These are phyloP conservation scores for Benitochromis conjunctus DNA, from an alignment of 2,113 vertebrate species.

Conservation along the genomic window DNA sequence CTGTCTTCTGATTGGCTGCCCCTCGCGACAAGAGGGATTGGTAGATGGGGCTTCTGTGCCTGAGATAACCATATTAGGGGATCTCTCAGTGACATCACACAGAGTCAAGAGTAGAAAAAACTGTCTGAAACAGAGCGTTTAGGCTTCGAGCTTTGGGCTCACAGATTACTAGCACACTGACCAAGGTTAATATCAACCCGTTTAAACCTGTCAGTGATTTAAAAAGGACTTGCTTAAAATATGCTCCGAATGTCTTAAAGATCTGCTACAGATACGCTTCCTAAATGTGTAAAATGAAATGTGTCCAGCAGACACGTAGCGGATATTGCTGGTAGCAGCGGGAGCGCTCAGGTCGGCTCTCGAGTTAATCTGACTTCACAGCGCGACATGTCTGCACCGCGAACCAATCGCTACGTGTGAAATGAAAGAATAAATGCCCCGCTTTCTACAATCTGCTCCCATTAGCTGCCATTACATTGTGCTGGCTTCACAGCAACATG, in stretches of 20 bases:
- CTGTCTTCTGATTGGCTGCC: neutral
- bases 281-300: neutral
- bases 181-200: neutral
- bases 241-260: neutral
- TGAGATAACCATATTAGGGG: accelerated
- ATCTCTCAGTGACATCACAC: neutral
- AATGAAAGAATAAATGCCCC: neutral
- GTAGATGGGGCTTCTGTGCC: neutral
- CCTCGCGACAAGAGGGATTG: neutral
- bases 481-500: neutral
- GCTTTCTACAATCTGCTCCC: neutral
- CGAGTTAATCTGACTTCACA: neutral
- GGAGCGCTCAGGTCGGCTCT: neutral
- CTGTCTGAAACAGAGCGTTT: neutral
- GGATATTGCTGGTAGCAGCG: neutral
- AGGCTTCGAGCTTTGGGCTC: accelerated
- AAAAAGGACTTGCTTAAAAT: neutral
- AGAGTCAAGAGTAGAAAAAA: neutral
- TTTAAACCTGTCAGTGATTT: neutral
- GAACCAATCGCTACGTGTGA: neutral
- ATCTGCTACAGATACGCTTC: neutral
- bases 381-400: neutral
- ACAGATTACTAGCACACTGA: neutral
- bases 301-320: neutral
- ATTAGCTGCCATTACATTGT: neutral